Base-by-base conservation (phyloP, 2,113 vertebrate genomes). In the Panthera tigris region DNA sequence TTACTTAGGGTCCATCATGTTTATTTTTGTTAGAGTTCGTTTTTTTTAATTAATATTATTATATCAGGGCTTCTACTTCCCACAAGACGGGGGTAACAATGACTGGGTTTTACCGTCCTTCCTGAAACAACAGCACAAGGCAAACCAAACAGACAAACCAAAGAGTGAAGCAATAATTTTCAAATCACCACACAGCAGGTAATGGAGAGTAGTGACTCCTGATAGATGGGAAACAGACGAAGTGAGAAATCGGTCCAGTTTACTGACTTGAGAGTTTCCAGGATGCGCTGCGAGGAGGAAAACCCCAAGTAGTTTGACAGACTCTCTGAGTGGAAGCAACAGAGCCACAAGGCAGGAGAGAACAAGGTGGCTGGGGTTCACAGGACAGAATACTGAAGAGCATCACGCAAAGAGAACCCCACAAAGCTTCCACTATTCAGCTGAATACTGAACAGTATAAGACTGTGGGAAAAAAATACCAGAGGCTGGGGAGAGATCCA, bases 1-100 rank as follows among this genome's bases (percentile, higher is more conserved):
- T 82, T 65, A 90, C 16, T 90, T 94, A 68, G 48, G 87, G 36
- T 83, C 76, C 76, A 76, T 18, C 74, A 80, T 45, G n/a, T 19
- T 86, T 69, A 74, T 21, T 83, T 96, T 84, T 96, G 23, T 39
- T 74, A 50, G 69, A 57, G 14, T 19, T 6, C 21, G 48, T 52
- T 73, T 83, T 63, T 66, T 91, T 50, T 4, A 4, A 63, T 74
- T 48, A 96, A 48, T 83, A 68, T 63, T n/a, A 31, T 50, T 69
- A 68, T 11, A 31, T 33, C 31, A 79, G 39, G n/a, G 79, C 50
- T 74, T 82, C 66, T 74, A 10, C 33, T 91, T 97, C 25, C n/a
- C 69, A 66, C 29, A 81, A 94, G 33, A 63, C 36, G 27, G 50
- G 50, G 39, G 10, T 50, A 78, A 63, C 9, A 57, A 21, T 93